phyloP scores from a whole-genome alignment of 92 coral and sea anemone species.

The Chrysogorgia sp. region DNA sequence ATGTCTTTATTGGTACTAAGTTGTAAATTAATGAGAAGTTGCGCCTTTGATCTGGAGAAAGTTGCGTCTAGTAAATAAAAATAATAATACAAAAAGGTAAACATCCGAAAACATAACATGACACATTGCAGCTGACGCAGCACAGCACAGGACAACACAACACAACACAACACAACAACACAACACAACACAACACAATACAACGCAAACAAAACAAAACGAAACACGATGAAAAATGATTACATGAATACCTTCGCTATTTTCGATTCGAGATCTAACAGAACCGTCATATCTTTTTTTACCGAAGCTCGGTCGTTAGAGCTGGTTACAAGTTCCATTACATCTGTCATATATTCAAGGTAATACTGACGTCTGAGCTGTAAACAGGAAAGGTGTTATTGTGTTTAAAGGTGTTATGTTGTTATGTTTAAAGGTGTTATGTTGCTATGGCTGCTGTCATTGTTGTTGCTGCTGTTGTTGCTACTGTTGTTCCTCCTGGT shows the following conservation, averaged over 20 bases:
- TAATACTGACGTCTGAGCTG: constrained; percentile 12
- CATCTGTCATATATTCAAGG: constrained; percentile 37
- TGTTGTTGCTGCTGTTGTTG: no score
- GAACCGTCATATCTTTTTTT: constrained; percentile 7
- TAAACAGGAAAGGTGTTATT: not conserved
- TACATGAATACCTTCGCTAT: constrained; percentile 30
- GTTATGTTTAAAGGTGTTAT: no score
- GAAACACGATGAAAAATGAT: not conserved
- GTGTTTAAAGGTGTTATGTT: not conserved
- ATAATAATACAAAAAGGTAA: no score
- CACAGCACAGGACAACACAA: not conserved
- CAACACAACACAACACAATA: not conserved
- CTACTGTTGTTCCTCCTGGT: no score
- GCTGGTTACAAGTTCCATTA: constrained; percentile 26
- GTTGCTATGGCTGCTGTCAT: no score
- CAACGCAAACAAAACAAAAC: not conserved
- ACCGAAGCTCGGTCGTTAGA: not conserved
- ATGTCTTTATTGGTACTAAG: constrained; percentile 2
- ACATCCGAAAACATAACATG: not conserved
- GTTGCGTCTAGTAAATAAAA: constrained; percentile 13
- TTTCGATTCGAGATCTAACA: constrained; percentile 22
- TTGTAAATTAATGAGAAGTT: constrained; percentile 25
- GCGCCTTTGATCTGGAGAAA: constrained; percentile 4
- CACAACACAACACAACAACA: not conserved
- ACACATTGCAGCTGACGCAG: not conserved